Conservation (phyloP, 2,797 vertebrate genomes). For the Hipposideros larvatus region DNA sequence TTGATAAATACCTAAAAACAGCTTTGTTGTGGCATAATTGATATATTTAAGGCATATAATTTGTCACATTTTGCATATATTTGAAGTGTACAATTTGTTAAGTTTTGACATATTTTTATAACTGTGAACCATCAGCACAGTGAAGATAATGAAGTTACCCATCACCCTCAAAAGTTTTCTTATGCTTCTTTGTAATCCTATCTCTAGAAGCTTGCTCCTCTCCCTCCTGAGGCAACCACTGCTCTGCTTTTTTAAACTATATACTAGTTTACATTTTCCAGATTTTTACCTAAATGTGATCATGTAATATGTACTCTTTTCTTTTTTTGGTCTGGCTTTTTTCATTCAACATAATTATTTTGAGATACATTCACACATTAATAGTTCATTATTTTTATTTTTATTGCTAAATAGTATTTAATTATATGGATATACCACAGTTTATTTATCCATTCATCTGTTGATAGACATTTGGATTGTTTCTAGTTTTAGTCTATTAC, state of each 20-base stretch:
- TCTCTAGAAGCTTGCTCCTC: neutral
- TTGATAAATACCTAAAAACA: neutral
- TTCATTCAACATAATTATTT: neutral
- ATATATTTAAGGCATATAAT: neutral
- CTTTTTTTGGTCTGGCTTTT: neutral
- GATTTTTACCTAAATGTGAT: neutral
- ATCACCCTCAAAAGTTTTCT: neutral
- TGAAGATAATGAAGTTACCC: neutral
- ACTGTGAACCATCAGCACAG: neutral
- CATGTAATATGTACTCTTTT: neutral
- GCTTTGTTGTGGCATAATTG: neutral
- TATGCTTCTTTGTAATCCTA: neutral
- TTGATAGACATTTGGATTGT: neutral
- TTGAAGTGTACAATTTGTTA: neutral
- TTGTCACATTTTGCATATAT: neutral
- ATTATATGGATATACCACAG: neutral
- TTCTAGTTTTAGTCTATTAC: neutral
- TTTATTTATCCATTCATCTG: neutral
- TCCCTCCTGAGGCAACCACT: neutral
- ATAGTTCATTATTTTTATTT: neutral
- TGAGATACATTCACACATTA: neutral
- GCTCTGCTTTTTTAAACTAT: neutral
- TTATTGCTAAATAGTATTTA: neutral
- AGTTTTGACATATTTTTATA: neutral
- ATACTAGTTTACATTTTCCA: neutral